Conservation (phyloP, 2,888 invertebrate species). For the Coenonympha glycerion region DNA sequence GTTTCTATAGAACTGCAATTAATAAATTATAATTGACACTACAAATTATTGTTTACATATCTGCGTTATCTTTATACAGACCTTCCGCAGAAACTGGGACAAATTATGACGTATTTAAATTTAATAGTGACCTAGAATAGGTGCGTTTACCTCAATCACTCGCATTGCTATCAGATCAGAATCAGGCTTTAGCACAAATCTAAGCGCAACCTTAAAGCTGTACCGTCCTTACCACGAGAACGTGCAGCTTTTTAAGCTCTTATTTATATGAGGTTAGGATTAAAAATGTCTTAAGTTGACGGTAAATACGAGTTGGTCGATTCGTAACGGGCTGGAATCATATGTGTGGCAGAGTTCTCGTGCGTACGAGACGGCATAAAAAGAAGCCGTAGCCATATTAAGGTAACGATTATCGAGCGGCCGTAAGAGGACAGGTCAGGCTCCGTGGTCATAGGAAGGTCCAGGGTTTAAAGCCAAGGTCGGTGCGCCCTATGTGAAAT, state of each 20-base stretch:
- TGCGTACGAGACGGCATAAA: constrained; percentile 40
- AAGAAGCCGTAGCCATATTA: constrained; percentile 54
- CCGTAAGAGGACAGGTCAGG: constrained; percentile 36
- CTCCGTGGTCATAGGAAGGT: constrained; percentile 21
- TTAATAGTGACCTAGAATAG: constrained; percentile 5
- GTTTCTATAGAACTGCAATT: background rate
- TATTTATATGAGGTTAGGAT: background rate
- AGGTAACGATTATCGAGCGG: constrained; percentile 56
- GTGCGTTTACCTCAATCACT: constrained; percentile 3
- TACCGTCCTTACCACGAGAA: constrained; percentile 4
- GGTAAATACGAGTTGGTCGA: constrained; percentile 15
- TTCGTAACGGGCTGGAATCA: constrained; percentile 50
- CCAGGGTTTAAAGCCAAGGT: constrained; percentile 27
- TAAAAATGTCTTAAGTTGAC: background rate
- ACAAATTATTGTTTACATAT: background rate
- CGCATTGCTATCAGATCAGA: background rate
- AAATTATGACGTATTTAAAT: constrained; percentile 7
- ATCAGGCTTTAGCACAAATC: constrained; percentile 12
- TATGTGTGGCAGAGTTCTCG: constrained; percentile 56
- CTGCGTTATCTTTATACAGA: background rate
- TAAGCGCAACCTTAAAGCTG: constrained; percentile 21
- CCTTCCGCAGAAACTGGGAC: constrained; percentile 2
- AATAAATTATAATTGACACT: background rate
- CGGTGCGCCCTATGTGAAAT: constrained; percentile 14
- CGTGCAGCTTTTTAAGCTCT: constrained; percentile 9